A percentile compares a stretch with the other conserved stretches of the same genome.
phyloP scores from a whole-genome alignment of 2,113 vertebrate genomes.

The Butorides virescens region DNA sequence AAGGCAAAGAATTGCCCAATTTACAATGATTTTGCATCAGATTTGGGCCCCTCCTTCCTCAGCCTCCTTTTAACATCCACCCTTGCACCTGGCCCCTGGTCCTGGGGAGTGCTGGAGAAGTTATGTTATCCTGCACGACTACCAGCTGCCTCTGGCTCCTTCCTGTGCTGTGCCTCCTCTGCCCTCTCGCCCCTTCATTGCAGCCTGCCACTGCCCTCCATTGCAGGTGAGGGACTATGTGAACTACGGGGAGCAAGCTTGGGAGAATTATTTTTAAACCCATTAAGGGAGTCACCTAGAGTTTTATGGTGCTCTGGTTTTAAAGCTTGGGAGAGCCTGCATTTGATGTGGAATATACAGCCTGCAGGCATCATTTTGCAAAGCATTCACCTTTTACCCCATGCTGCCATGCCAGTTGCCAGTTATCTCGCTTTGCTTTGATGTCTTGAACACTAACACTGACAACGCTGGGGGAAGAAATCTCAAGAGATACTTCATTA shows the following conservation, averaged over 20 bases:
- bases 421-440: background rate
- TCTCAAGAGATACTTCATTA: background rate
- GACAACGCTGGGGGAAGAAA: background rate
- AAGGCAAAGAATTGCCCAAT: background rate
- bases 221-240: background rate
- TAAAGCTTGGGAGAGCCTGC: background rate
- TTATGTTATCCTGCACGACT: background rate
- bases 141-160: background rate
- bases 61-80: background rate
- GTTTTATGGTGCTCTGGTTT: slow-evolving; percentile 31
- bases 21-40: fast-evolving
- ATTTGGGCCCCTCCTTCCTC: background rate
- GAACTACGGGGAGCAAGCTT: background rate
- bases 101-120: background rate
- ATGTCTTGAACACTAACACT: background rate
- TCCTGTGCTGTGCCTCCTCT: background rate
- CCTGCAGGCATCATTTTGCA: slow-evolving; percentile 8
- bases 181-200: background rate
- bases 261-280: background rate
- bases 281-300: slow-evolving; percentile 19
- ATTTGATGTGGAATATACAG: slow-evolving; percentile 14
- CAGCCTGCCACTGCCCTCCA: background rate
- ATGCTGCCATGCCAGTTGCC: background rate
- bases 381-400: slow-evolving; percentile 10
- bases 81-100: background rate